phyloP scores from a whole-genome alignment of 1,140 invertebrate species.

The Leptinotarsa texana region DNA sequence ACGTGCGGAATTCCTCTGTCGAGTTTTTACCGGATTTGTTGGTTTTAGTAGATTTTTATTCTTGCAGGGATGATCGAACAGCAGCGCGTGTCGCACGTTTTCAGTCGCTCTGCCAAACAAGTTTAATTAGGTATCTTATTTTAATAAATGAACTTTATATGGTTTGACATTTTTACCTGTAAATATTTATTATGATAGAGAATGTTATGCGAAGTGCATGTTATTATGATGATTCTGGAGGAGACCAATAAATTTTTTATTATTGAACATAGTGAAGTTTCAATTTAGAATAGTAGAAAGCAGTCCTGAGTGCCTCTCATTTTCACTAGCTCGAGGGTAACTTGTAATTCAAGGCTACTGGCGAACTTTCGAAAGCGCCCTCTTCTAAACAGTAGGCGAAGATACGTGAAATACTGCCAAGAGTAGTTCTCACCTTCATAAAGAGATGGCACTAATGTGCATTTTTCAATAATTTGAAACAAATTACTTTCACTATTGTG shows the following conservation, averaged over 20 bases:
- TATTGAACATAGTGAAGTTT: background rate
- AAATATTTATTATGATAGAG: background rate
- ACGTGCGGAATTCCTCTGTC: background rate
- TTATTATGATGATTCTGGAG: slow-evolving; percentile 3
- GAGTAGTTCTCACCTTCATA: too few species aligned
- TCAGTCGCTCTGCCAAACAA: background rate
- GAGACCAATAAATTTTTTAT: slow-evolving; percentile 9
- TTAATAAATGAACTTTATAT: slow-evolving; percentile 45
- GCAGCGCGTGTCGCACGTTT: background rate
- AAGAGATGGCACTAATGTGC: too few species aligned
- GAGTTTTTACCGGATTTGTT: background rate
- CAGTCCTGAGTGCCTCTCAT: too few species aligned
- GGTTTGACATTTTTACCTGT: slow-evolving; percentile 22
- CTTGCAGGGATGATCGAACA: background rate
- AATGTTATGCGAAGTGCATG: background rate
- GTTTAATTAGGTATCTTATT: slow-evolving; percentile 42
- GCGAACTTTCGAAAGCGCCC: too few species aligned
- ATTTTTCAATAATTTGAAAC: too few species aligned
- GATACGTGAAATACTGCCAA: too few species aligned
- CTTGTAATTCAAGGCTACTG: too few species aligned
- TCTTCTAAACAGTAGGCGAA: too few species aligned
- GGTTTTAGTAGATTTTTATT: slow-evolving; percentile 4
- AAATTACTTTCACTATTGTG: too few species aligned
- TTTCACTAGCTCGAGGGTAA: too few species aligned
- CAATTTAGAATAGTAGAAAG: too few species aligned